Evolutionary conservation across 2,888 invertebrate species (phyloP).

Genomic region (Strigamia crassipes): DNA sequence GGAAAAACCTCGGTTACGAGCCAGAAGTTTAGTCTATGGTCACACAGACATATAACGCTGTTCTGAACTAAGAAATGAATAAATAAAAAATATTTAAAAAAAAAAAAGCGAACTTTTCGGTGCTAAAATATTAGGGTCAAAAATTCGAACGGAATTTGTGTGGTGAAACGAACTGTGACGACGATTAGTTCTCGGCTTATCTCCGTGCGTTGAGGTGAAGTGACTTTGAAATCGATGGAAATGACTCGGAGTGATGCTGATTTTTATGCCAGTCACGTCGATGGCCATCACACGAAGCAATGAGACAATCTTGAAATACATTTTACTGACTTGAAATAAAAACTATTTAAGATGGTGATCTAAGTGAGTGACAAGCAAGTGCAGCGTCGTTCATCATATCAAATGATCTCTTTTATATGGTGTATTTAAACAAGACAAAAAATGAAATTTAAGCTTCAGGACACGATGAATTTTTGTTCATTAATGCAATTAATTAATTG

Average conservation of each 20-base stretch:
- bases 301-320: conserved; percentile 34
- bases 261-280: conserved; percentile 3
- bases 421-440: neutral
- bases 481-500: conserved; percentile 10
- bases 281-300: neutral
- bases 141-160: neutral
- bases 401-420: conserved; percentile 30
- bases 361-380: conserved; percentile 3
- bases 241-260: neutral
- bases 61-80: neutral
- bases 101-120: neutral
- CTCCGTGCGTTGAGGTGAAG: neutral
- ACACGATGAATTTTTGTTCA: conserved; percentile 28
- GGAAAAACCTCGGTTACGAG: conserved; percentile 69
- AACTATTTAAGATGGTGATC: conserved; percentile 26
- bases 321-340: neutral
- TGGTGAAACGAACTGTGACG: neutral
- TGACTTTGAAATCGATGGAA: neutral
- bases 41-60: neutral
- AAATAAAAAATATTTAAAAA: no score
- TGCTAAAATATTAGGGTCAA: conserved; percentile 25
- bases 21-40: conserved; percentile 48
- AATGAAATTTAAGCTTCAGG: conserved; percentile 13
- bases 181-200: neutral
- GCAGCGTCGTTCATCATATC: conserved; percentile 29